phyloP scores from a whole-genome alignment of 92 coral and sea anemone genomes.

The Siderastrea radians region DNA sequence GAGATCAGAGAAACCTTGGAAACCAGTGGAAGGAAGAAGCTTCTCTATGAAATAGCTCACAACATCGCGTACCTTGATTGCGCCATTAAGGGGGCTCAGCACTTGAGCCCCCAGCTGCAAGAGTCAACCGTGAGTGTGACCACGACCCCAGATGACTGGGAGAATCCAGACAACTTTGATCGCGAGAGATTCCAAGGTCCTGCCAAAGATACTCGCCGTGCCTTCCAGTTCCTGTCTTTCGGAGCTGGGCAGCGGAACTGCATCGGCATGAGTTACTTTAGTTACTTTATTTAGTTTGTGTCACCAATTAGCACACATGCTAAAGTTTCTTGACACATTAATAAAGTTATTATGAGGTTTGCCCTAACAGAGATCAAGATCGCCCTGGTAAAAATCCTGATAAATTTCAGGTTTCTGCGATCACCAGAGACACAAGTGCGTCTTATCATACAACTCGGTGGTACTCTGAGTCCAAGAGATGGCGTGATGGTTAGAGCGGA shows the following conservation, averaged over 20 bases:
- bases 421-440: conserved; percentile 75
- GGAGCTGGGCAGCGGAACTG: conserved; percentile 69
- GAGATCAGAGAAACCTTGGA: neutral
- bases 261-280: conserved; percentile 47
- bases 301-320: conserved; percentile 30
- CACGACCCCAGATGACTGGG: conserved; percentile 66
- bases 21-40: conserved; percentile 39
- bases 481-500: conserved; percentile 48
- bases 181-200: conserved; percentile 64
- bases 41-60: conserved; percentile 59
- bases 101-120: conserved; percentile 55
- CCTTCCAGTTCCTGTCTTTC: conserved; percentile 65
- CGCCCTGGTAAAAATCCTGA: neutral
- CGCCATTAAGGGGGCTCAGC: conserved; percentile 64
- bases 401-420: conserved; percentile 58
- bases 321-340: too few species aligned
- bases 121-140: conserved; percentile 49
- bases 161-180: conserved; percentile 59
- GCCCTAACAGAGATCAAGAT: conserved; percentile 39
- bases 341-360: conserved; percentile 41
- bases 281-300: too few species aligned
- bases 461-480: conserved; percentile 41
- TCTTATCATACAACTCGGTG: conserved; percentile 44
- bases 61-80: conserved; percentile 71
- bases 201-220: conserved; percentile 24